phyloP scores from a whole-genome alignment of 92 coral and sea anemone species.

The Porites rus region DNA sequence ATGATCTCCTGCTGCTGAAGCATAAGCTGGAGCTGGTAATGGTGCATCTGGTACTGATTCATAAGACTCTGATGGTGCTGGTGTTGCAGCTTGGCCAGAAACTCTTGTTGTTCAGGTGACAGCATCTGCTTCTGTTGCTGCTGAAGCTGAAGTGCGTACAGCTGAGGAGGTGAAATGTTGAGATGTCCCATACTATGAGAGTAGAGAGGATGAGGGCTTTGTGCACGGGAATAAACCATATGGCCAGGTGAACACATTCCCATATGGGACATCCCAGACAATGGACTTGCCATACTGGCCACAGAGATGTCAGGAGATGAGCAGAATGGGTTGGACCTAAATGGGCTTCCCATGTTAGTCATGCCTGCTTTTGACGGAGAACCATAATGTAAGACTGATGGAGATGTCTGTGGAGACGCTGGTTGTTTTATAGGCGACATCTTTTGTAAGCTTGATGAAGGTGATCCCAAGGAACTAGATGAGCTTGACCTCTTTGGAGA shows the following conservation, averaged over 20 bases:
- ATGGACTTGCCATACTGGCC: conserved; percentile 38
- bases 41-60: conserved; percentile 68
- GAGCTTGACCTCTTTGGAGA: conserved; percentile 42
- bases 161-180: conserved; percentile 55
- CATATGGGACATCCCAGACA: conserved; percentile 40
- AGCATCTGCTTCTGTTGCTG: conserved; percentile 76
- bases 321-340: conserved; percentile 45
- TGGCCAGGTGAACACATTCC: conserved; percentile 41
- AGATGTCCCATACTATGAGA: conserved; percentile 30
- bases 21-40: conserved; percentile 66
- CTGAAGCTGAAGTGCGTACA: conserved; percentile 73
- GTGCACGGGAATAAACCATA: conserved; percentile 25
- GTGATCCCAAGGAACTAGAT: conserved; percentile 36
- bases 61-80: conserved; percentile 48
- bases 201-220: conserved; percentile 42
- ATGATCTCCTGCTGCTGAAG: conserved; percentile 60
- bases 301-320: conserved; percentile 39
- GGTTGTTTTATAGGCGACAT: conserved; percentile 39
- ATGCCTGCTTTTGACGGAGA: conserved; percentile 46
- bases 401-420: conserved; percentile 54
- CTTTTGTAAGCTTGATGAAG: conserved; percentile 41
- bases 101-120: conserved; percentile 51
- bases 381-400: conserved; percentile 52
- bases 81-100: conserved; percentile 56
- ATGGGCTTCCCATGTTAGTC: conserved; percentile 51